Evolutionary conservation across 2,113 vertebrate genomes (phyloP), one percentile per base, ranked within the genome.

Genomic region (Alaudala cheleensis): DNA sequence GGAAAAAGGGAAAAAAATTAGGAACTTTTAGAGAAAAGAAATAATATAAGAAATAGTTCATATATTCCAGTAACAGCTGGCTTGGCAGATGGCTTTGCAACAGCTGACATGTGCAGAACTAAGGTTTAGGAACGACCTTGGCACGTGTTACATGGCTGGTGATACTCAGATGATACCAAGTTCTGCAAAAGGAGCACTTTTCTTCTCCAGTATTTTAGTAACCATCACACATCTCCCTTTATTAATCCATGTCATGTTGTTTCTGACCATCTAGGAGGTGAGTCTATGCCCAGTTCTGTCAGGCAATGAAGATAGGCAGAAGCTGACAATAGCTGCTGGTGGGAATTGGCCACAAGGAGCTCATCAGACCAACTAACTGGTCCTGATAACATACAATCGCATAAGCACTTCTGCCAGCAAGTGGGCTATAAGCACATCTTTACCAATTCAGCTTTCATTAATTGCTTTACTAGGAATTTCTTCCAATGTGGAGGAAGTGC

Each of bases 21-120:
- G n/a, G 22, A 90, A 74, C 37, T 66, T 92, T 64, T 51, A 83
- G 40, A 81, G n/a, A 49, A 56, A 85, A 81, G 67, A 49, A 49
- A 70, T 71, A 44, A 44, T 84, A 8, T 60, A 78, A 86, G 69
- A 92, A 92, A 57, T 51, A n/a, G 42, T 25, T 80, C 94, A 24
- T 42, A 5, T 78, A 54, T 78, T 93, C 31, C 60, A 67, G 85
- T 93, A 95, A 88, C 82, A 96, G 58, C 90, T 96, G 92, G 39
- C 33, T 92, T 86, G 76, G 64, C 85, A 95, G 92, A 94, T 94
- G 90, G 90, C 47, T 92, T 93, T 81, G 47, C 79, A 92, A 44
- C 56, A 94, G 85, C 90, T 96, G 79, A 93, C 54, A 66, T 15
- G 26, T 80, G 34, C 51, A 88, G 77, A 90, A 74, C n/a, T 62